Evolutionary conservation across 2,797 vertebrate genomes (phyloP).

Genomic region (Tauraco hartlaubi): DNA sequence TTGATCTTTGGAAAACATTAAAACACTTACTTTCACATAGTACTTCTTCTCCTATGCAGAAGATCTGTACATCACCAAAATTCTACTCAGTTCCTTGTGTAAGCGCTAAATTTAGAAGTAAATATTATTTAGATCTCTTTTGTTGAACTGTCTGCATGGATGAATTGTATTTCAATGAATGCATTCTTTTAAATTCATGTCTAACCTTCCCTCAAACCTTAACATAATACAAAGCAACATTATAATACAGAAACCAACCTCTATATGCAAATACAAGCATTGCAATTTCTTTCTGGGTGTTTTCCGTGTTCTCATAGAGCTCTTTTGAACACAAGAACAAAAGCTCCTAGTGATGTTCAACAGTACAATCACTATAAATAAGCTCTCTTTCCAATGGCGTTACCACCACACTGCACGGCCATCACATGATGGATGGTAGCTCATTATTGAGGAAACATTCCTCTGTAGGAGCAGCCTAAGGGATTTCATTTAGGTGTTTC

Average conservation of each 20-base stretch:
- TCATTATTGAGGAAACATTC: not conserved
- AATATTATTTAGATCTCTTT: not conserved
- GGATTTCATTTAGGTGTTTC: not conserved
- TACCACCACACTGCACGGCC: not conserved
- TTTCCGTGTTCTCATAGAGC: not conserved
- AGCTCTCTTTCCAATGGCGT: not conserved
- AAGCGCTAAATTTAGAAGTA: not conserved
- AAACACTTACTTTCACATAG: not conserved
- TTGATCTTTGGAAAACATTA: not conserved
- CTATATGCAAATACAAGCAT: not conserved
- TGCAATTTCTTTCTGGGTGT: not conserved
- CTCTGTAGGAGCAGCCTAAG: not conserved
- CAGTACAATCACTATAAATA: not conserved
- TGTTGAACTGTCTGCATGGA: not conserved
- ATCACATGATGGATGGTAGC: not conserved
- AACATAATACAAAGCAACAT: not conserved
- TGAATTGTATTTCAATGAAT: not conserved
- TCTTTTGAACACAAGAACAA: not conserved
- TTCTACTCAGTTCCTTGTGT: not conserved
- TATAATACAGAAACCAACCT: not conserved
- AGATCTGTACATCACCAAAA: not conserved
- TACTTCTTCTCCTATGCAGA: not conserved
- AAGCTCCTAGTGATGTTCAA: not conserved
- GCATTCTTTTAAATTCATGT: not conserved
- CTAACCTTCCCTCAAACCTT: not conserved